Conservation (phyloP, 2,888 invertebrate species). For the Trissoscelio sp. region DNA sequence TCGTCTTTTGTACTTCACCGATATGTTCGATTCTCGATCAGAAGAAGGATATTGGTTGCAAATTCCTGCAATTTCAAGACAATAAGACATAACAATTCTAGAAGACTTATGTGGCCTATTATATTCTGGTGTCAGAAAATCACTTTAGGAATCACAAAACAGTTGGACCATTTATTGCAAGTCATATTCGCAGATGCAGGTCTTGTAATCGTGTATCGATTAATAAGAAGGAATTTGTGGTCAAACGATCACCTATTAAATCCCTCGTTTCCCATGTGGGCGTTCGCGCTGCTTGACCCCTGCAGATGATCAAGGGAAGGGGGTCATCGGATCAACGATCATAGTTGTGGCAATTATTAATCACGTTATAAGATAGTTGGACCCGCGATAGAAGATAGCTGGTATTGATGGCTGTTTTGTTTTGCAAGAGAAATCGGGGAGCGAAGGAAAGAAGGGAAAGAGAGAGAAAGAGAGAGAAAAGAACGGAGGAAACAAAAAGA, state of each 20-base stretch:
- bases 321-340: conserved; percentile 80
- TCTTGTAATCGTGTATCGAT: conserved; percentile 44
- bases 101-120: neutral
- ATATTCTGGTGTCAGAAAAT: neutral
- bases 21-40: conserved; percentile 57
- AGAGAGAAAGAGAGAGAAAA: conserved; percentile 65
- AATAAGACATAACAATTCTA: neutral
- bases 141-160: neutral
- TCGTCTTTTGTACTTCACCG: conserved; percentile 50
- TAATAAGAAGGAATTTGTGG: conserved; percentile 53
- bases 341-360: conserved; percentile 77
- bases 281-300: conserved; percentile 75
- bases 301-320: conserved; percentile 74
- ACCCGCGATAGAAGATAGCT: conserved; percentile 71
- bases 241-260: conserved; percentile 68
- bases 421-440: conserved; percentile 54
- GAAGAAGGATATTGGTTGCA: conserved; percentile 19
- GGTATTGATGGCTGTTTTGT: conserved; percentile 63
- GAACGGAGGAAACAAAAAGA: conserved; percentile 69
- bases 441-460: conserved; percentile 52
- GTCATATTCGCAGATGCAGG: neutral
- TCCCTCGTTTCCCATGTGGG: conserved; percentile 75
- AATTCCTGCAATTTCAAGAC: conserved; percentile 9
- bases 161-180: neutral
- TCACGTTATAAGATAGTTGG: conserved; percentile 72